A percentile compares a stretch with the other conserved stretches of the same genome.
Evolutionary conservation across 1,140 invertebrate species (phyloP).

Genomic region (Cecropterus lyciades): DNA sequence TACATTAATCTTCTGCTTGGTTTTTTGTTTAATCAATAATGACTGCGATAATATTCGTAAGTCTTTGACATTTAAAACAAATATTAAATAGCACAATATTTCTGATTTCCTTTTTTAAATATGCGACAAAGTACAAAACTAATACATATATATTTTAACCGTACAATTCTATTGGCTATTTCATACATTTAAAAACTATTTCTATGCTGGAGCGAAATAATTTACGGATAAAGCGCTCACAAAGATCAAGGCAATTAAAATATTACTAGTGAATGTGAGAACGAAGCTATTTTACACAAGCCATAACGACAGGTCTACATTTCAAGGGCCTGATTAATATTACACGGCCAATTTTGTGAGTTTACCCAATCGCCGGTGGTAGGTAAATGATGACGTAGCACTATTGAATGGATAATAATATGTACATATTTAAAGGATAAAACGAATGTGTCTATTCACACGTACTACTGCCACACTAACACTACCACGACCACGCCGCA

Average conservation of each 20-base stretch:
- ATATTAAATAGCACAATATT: too few relatives aligned
- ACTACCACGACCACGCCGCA: too few relatives aligned
- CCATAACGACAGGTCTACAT: conserved; percentile 41
- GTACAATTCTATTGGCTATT: background rate
- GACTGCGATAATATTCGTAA: too few relatives aligned
- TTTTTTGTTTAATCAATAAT: too few relatives aligned
- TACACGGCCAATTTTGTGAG: conserved; percentile 55
- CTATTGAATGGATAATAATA: conserved; percentile 49
- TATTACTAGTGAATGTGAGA: conserved; percentile 21
- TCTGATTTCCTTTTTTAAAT: too few relatives aligned
- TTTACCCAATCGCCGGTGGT: conserved; percentile 41
- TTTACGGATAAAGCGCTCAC: background rate
- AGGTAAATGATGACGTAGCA: conserved; percentile 61
- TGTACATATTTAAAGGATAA: conserved; percentile 50
- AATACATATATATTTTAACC: too few relatives aligned
- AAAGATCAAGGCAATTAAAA: conserved; percentile 27
- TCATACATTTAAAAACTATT: background rate
- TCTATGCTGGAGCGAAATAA: background rate
- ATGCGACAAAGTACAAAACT: too few relatives aligned
- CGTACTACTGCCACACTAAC: too few relatives aligned
- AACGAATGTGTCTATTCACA: conserved; percentile 35
- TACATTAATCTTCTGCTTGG: too few relatives aligned
- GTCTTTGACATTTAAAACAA: too few relatives aligned
- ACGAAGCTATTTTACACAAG: conserved; percentile 3
- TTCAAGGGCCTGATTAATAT: conserved; percentile 57